Percentiles rank a stretch among this genome's conserved stretches.
These are phyloP conservation scores for Bambusicola thoracicus DNA, from an alignment of 2,113 vertebrate genomes.

Conservation along the genomic window DNA sequence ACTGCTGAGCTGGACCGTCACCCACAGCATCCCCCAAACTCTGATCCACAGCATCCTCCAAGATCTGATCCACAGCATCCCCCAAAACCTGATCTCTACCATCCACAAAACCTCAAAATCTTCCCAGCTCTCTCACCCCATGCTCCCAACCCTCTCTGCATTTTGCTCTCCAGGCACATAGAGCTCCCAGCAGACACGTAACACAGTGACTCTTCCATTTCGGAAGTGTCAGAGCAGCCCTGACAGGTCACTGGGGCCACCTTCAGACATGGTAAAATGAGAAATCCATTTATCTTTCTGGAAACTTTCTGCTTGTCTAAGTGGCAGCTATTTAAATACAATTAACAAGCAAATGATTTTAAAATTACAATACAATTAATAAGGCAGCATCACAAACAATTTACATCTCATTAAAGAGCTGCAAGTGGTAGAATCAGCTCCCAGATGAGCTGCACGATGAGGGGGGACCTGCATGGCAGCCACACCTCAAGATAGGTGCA, in stretches of 20 bases:
- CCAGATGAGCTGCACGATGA: background rate
- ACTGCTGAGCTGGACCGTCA: background rate
- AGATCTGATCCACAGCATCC: fast-evolving
- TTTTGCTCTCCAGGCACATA: background rate
- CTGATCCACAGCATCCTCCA: background rate
- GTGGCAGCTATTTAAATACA: conserved; percentile 76
- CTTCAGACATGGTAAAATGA: conserved; percentile 45
- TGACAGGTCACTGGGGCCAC: conserved; percentile 52
- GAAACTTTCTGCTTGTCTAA: conserved; percentile 69
- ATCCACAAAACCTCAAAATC: background rate
- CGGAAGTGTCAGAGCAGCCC: conserved; percentile 53
- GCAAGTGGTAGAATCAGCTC: conserved; percentile 50
- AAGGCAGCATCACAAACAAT: conserved; percentile 71
- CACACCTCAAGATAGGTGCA: background rate
- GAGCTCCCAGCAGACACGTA: fast-evolving
- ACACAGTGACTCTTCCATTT: background rate
- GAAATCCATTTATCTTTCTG: conserved; percentile 46
- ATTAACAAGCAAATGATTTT: conserved; percentile 79
- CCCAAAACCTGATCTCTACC: fast-evolving
- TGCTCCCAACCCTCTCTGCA: background rate
- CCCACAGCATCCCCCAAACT: background rate
- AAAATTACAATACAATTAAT: conserved; percentile 77
- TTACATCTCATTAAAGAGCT: conserved; percentile 69
- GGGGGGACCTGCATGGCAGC: background rate
- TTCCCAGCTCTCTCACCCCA: background rate